These are phyloP conservation scores for Chrysocyon brachyurus DNA, from an alignment of 2,797 vertebrate species.

Conservation along the genomic window DNA sequence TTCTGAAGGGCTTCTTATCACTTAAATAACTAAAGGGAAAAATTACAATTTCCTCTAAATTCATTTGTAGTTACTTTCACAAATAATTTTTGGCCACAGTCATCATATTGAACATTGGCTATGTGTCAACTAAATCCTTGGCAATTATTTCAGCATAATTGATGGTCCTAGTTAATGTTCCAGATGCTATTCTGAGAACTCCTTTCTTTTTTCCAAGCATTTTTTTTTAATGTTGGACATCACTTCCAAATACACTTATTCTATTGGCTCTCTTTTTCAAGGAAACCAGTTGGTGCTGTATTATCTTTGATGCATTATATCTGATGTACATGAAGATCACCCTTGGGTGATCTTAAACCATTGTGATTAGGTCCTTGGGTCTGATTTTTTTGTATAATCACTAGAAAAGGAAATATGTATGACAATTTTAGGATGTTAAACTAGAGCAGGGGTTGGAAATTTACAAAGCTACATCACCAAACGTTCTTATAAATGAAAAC, in stretches of 20 bases:
- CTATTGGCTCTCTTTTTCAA: background rate
- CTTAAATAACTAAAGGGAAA: conserved; percentile 58
- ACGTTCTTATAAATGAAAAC: conserved; percentile 14
- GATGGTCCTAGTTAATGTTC: conserved; percentile 58
- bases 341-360: background rate
- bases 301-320: background rate
- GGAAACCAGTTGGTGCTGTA: background rate
- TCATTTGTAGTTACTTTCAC: conserved; percentile 57
- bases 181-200: conserved; percentile 50
- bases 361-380: background rate
- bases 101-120: conserved; percentile 46
- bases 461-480: background rate
- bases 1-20: conserved; percentile 57
- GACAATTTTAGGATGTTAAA: background rate
- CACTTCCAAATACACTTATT: background rate
- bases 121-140: conserved; percentile 57
- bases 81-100: conserved; percentile 61
- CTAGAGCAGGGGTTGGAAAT: background rate
- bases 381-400: background rate
- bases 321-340: background rate
- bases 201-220: background rate
- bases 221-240: conserved; percentile 39
- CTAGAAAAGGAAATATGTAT: background rate
- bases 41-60: conserved; percentile 59
- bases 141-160: conserved; percentile 41